Evolutionary conservation across 2,797 vertebrate species (phyloP).

Genomic region (Nasua narica): DNA sequence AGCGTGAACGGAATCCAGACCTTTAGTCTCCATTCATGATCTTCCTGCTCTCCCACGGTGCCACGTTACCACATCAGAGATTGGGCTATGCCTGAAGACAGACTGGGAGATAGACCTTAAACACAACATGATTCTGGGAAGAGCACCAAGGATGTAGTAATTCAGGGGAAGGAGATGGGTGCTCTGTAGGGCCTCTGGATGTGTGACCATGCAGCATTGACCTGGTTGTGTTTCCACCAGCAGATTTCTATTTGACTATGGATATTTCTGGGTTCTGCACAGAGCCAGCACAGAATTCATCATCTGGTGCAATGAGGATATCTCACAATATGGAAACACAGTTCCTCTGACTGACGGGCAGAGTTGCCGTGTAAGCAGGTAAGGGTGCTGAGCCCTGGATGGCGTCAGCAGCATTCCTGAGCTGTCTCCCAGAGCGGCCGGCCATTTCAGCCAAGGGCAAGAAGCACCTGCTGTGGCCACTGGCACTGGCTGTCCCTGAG

Average conservation of each 20-base stretch:
- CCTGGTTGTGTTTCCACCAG: background rate
- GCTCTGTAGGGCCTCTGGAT: fast-evolving
- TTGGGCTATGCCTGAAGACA: fast-evolving
- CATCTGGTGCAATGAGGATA: background rate
- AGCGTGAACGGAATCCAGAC: background rate
- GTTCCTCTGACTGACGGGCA: background rate
- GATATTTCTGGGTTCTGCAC: background rate
- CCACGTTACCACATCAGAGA: background rate
- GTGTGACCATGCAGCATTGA: fast-evolving
- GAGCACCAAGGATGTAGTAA: fast-evolving
- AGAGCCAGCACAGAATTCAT: background rate
- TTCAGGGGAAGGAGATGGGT: background rate
- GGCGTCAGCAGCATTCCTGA: constrained; percentile 61
- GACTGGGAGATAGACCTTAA: background rate
- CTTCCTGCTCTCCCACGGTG: fast-evolving
- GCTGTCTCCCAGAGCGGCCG: background rate
- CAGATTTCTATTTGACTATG: fast-evolving
- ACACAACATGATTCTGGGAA: background rate
- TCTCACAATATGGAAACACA: fast-evolving
- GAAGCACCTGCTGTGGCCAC: background rate
- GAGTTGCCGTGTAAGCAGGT: background rate
- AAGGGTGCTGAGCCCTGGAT: background rate
- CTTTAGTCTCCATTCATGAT: background rate
- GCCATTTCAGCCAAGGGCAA: background rate
- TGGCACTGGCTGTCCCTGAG: background rate